phyloP scores from a whole-genome alignment of 2,888 invertebrate species.

The Volucella inanis region DNA sequence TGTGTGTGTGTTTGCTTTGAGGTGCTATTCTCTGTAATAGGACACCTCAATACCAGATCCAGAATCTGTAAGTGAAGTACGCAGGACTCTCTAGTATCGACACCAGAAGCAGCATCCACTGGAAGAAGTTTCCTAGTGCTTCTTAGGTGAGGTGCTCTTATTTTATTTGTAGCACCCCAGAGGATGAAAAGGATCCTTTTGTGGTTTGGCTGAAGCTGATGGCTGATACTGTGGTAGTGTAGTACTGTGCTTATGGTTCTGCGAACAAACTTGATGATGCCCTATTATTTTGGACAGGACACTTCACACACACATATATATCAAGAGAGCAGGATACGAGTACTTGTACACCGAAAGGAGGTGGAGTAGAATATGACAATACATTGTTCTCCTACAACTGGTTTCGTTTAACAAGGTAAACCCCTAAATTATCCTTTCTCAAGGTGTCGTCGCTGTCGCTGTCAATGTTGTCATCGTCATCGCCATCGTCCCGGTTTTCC shows the following conservation, averaged over 20 bases:
- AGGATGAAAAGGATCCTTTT: constrained; percentile 67
- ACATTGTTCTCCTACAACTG: constrained; percentile 65
- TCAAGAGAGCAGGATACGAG: constrained; percentile 1
- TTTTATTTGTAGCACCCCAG: constrained; percentile 65
- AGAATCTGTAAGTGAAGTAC: constrained; percentile 1
- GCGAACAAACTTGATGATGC: constrained; percentile 69
- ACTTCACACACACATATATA: constrained; percentile 27
- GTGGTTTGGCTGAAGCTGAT: constrained; percentile 48
- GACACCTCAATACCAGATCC: constrained; percentile 41
- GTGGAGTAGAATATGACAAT: constrained; percentile 70
- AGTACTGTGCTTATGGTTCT: constrained; percentile 33
- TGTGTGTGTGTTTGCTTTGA: constrained; percentile 52
- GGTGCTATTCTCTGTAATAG: constrained; percentile 62
- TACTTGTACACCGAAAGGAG: not conserved
- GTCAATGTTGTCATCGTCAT: constrained; percentile 27
- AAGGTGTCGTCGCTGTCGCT: constrained; percentile 61
- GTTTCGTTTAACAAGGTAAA: constrained; percentile 72
- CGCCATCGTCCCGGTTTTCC: constrained; percentile 3
- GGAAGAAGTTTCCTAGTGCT: constrained; percentile 59
- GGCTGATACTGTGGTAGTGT: not conserved
- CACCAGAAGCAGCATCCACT: constrained; percentile 42
- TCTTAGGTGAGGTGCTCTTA: constrained; percentile 49
- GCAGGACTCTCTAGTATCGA: constrained; percentile 50
- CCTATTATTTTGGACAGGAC: constrained; percentile 70
- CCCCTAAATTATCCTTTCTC: constrained; percentile 74